phyloP scores from a whole-genome alignment of 2,797 vertebrate species.

The Peromyscus melanophrys region DNA sequence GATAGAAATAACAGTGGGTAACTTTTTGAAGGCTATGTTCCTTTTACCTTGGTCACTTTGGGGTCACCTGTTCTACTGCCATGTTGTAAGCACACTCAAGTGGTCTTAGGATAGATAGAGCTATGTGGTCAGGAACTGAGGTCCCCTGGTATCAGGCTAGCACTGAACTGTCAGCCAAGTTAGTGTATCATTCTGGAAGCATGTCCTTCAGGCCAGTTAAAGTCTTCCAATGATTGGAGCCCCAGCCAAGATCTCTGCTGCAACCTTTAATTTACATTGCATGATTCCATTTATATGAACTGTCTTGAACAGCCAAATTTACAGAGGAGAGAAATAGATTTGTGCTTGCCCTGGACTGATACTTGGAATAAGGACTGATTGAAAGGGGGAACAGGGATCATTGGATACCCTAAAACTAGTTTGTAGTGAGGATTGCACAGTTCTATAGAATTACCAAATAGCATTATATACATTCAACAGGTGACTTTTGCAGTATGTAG shows the following conservation, averaged over 20 bases:
- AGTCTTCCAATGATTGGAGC: constrained; percentile 11
- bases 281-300: constrained; percentile 35
- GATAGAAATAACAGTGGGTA: background rate
- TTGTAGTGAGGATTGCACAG: background rate
- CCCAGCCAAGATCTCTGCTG: background rate
- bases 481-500: constrained; percentile 7
- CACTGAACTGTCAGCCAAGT: constrained; percentile 26
- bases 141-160: background rate
- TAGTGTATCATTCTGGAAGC: background rate
- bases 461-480: constrained; percentile 10
- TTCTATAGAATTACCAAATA: constrained; percentile 49
- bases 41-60: background rate
- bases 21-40: background rate
- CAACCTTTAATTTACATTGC: constrained; percentile 36
- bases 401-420: constrained; percentile 30
- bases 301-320: constrained; percentile 36
- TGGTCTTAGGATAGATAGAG: background rate
- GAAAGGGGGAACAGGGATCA: constrained; percentile 12
- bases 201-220: background rate
- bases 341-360: constrained; percentile 21
- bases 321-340: background rate
- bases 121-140: constrained; percentile 6
- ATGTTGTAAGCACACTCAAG: constrained; percentile 10
- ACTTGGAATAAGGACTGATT: background rate
- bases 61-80: background rate